Conservation (phyloP, 2,888 invertebrate genomes). For the Exocentrus adspersus region DNA sequence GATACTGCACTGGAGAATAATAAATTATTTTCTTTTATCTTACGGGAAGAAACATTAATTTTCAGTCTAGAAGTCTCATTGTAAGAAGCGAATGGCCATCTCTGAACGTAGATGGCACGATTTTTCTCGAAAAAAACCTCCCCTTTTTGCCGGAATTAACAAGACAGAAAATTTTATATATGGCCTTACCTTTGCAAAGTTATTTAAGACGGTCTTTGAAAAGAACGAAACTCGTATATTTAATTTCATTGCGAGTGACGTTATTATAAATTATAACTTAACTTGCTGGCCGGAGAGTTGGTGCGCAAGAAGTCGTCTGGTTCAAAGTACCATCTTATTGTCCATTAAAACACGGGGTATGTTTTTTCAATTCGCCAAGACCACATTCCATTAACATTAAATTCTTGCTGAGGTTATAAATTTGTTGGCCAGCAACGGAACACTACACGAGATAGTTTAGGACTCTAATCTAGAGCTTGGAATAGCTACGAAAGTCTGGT, state of each 20-base stretch:
- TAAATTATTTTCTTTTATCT: neutral
- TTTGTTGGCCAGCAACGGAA: conserved; percentile 52
- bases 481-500: too few relatives aligned
- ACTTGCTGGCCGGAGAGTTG: conserved; percentile 53
- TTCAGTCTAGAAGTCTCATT: neutral
- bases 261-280: conserved; percentile 62
- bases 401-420: conserved; percentile 60
- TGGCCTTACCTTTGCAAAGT: conserved; percentile 29
- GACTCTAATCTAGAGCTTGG: neutral
- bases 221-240: conserved; percentile 54
- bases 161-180: conserved; percentile 29
- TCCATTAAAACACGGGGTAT: conserved; percentile 61
- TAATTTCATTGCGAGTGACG: conserved; percentile 59
- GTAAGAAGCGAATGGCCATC: neutral
- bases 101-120: conserved; percentile 1
- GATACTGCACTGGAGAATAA: neutral
- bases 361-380: conserved; percentile 58
- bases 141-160: conserved; percentile 14
- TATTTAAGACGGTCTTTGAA: conserved; percentile 46
- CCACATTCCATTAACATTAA: conserved; percentile 60
- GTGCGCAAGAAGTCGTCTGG: conserved; percentile 59
- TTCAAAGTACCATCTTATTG: conserved; percentile 61
- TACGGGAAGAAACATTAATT: too few relatives aligned
- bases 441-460: neutral
- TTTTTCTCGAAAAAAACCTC: neutral